Conservation (phyloP, 1,140 invertebrate genomes). For the Atta cephalotes region DNA sequence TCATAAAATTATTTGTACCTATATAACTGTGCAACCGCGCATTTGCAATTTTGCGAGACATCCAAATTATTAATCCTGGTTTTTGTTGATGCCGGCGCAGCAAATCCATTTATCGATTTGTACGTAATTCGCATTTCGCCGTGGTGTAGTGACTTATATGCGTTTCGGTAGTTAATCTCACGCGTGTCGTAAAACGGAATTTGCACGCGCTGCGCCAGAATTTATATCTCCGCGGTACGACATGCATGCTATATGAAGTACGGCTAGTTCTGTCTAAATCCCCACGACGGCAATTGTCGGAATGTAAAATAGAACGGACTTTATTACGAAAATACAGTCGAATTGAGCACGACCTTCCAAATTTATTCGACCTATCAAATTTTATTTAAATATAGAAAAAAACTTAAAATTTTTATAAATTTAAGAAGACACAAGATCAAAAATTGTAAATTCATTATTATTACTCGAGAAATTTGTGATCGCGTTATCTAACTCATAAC, state of each 20-base stretch:
- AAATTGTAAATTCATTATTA: constrained; percentile 1
- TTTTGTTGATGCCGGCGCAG: constrained; percentile 11
- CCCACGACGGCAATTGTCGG: constrained; percentile 46
- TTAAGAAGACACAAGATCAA: not conserved
- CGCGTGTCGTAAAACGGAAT: constrained; percentile 62
- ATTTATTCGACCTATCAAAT: not conserved
- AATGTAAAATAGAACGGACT: constrained; percentile 34
- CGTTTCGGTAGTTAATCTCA: constrained; percentile 60
- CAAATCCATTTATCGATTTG: constrained; percentile 56
- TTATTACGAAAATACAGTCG: constrained; percentile 35
- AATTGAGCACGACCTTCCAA: constrained; percentile 8
- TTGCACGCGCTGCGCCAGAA: constrained; percentile 53
- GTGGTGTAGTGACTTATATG: constrained; percentile 40
- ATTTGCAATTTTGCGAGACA: constrained; percentile 36
- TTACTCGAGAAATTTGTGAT: constrained; percentile 25
- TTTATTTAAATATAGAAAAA: not conserved
- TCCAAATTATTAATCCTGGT: constrained; percentile 51
- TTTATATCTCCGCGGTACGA: constrained; percentile 51
- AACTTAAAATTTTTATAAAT: not conserved
- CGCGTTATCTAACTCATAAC: constrained; percentile 17
- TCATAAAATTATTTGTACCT: constrained; percentile 46
- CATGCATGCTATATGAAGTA: constrained; percentile 42
- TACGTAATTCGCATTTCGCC: constrained; percentile 49
- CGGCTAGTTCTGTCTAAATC: constrained; percentile 36
- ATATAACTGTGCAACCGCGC: constrained; percentile 5